A percentile compares a stretch with the other conserved stretches of the same genome.
Conservation (phyloP, 1,140 invertebrate genomes). For the Cyphomyrmex costatus region DNA sequence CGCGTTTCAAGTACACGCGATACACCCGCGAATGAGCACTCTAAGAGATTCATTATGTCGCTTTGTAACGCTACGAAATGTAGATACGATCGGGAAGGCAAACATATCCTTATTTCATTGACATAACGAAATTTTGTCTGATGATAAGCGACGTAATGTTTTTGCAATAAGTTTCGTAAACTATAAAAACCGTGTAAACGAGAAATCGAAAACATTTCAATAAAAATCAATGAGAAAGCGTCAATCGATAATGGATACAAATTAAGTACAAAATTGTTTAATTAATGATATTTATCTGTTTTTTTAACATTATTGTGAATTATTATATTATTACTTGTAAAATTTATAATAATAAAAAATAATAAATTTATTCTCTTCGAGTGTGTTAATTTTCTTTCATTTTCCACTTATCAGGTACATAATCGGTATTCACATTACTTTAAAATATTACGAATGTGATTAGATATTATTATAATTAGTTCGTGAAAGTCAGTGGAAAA, state of each 20-base stretch:
- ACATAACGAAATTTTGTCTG: neutral
- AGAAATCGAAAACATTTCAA: neutral
- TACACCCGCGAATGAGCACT: slow-evolving; percentile 20
- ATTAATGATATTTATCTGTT: neutral
- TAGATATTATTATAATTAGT: neutral
- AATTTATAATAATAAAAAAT: neutral
- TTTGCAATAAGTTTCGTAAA: neutral
- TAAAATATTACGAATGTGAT: neutral
- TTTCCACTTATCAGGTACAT: neutral
- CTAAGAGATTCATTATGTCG: slow-evolving; percentile 32
- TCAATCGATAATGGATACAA: neutral
- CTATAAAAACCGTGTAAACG: neutral
- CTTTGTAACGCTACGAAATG: slow-evolving; percentile 3
- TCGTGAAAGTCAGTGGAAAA: neutral
- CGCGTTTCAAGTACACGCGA: slow-evolving; percentile 1
- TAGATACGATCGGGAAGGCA: neutral
- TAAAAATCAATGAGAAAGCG: neutral
- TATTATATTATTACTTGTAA: neutral
- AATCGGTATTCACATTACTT: neutral
- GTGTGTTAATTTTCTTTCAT: neutral
- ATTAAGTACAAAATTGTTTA: neutral
- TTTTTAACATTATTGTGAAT: neutral
- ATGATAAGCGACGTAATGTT: neutral
- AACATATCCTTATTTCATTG: neutral
- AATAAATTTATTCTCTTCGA: neutral